These are phyloP conservation scores for Leucoptera coffeella DNA, from an alignment of 2,888 invertebrate genomes.

Conservation along the genomic window DNA sequence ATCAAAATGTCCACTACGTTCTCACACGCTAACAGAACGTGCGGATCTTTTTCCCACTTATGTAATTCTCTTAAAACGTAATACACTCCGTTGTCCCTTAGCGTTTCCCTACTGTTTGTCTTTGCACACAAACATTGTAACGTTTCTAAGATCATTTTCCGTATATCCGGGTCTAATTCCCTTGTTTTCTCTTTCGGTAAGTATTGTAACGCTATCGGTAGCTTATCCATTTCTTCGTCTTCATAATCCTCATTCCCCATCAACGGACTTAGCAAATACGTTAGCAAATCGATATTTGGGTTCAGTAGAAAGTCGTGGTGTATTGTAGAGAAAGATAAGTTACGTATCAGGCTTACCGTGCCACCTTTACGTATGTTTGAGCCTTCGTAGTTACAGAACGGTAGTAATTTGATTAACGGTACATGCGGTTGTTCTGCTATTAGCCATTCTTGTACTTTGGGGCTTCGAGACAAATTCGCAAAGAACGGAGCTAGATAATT, in stretches of 20 bases:
- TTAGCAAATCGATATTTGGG: conserved; percentile 60
- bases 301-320: conserved; percentile 26
- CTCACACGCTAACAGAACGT: conserved; percentile 66
- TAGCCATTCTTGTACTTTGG: conserved; percentile 56
- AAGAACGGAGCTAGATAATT: conserved; percentile 63
- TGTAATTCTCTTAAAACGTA: conserved; percentile 85
- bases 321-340: conserved; percentile 66
- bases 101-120: conserved; percentile 59
- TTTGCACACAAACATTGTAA: conserved; percentile 76
- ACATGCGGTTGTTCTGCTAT: conserved; percentile 51
- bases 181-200: conserved; percentile 61
- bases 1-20: conserved; percentile 86
- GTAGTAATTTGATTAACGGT: conserved; percentile 31
- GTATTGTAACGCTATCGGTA: conserved; percentile 77
- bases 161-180: conserved; percentile 73
- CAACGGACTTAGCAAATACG: conserved; percentile 72
- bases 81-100: conserved; percentile 80
- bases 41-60: conserved; percentile 77
- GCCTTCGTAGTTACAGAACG: conserved; percentile 54
- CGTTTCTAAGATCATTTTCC: conserved; percentile 76
- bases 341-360: conserved; percentile 67
- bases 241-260: conserved; percentile 84
- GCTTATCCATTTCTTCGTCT: conserved; percentile 81
- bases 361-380: conserved; percentile 70
- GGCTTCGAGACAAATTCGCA: conserved; percentile 59